Percentiles rank a stretch among this genome's conserved stretches.
Conservation (phyloP, 1,140 invertebrate genomes). For the Geopemphigus sp. region DNA sequence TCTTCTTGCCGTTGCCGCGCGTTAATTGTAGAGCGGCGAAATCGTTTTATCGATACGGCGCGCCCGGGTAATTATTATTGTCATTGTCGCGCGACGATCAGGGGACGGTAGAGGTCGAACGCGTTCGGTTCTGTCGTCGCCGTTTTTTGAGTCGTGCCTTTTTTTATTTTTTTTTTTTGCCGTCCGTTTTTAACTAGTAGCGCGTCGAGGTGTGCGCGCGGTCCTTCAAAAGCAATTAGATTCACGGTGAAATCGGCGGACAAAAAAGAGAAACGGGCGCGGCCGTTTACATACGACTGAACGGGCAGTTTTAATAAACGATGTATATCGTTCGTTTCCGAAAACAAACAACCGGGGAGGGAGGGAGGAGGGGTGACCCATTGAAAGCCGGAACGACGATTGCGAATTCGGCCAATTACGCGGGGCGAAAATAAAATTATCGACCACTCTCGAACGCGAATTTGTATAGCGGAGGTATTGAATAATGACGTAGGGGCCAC, state of each 20-base stretch:
- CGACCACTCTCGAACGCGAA: neutral
- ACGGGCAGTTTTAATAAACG: neutral
- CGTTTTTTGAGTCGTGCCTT: neutral
- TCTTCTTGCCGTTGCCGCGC: no score
- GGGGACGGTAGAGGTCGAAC: neutral
- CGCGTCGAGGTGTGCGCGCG: neutral
- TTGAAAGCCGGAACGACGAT: neutral
- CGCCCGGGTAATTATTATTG: neutral
- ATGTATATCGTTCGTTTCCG: neutral
- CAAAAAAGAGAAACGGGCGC: neutral
- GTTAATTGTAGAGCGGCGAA: no score
- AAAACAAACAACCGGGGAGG: no score
- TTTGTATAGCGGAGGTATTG: neutral
- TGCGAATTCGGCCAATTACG: neutral
- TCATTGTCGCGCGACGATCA: neutral
- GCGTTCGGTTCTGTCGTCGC: neutral
- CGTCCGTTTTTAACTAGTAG: neutral
- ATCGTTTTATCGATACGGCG: no score
- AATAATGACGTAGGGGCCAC: neutral
- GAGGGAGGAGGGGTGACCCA: no score
- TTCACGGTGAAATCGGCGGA: neutral
- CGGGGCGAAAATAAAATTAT: neutral
- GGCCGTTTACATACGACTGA: neutral
- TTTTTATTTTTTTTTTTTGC: neutral
- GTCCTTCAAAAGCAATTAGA: constrained; percentile 27